Percentiles rank a stretch among this genome's conserved stretches.
Evolutionary conservation across 2,888 invertebrate species (phyloP).

Genomic region (Lochmaea capreae): DNA sequence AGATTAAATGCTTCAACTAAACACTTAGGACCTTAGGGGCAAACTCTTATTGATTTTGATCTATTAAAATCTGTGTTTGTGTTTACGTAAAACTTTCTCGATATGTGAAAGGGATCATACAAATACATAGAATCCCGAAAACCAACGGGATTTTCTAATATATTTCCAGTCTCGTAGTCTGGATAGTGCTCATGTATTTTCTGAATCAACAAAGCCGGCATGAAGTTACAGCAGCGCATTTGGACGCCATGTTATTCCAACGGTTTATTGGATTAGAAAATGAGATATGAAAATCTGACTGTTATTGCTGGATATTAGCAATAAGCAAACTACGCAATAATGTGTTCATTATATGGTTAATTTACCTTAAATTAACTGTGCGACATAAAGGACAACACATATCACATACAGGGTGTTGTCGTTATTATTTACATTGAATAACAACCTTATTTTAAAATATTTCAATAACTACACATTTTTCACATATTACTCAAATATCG

Average conservation of each 20-base stretch:
- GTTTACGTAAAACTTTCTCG: background rate
- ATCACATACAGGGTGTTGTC: too few relatives aligned
- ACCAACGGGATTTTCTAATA: conserved; percentile 10
- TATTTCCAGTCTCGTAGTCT: conserved; percentile 5
- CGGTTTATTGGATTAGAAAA: background rate
- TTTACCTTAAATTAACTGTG: background rate
- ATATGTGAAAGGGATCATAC: conserved; percentile 1
- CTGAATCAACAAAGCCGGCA: conserved; percentile 10
- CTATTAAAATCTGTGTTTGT: conserved; percentile 5
- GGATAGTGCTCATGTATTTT: conserved; percentile 6
- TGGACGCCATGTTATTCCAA: background rate
- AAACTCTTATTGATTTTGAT: conserved; percentile 15
- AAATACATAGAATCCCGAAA: background rate
- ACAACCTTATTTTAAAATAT: too few relatives aligned
- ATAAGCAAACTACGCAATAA: background rate
- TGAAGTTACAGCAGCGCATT: background rate
- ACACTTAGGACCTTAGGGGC: background rate
- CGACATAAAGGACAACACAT: background rate
- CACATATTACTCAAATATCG: too few relatives aligned
- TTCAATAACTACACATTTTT: too few relatives aligned
- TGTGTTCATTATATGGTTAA: background rate
- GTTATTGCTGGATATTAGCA: background rate
- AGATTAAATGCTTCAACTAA: background rate
- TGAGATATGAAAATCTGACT: conserved; percentile 1
- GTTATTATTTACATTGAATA: too few relatives aligned